A percentile compares a stretch with the other conserved stretches of the same genome.
Evolutionary conservation across 1,140 invertebrate species (phyloP).

Genomic region (Rhopalosiphum padi): DNA sequence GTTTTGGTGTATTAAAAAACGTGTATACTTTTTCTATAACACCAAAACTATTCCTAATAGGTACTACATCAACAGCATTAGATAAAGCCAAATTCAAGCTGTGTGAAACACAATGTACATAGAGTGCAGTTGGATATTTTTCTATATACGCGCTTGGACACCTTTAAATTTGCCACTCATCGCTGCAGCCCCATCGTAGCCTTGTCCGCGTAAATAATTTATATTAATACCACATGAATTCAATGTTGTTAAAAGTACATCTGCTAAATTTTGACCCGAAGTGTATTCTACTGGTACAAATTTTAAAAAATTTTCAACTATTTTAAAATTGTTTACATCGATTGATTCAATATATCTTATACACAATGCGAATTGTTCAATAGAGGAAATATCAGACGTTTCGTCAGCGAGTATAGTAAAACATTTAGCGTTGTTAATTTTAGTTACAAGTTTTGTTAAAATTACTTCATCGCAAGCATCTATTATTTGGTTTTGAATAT

Average conservation of each 20-base stretch:
- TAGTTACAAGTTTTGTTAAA: not conserved
- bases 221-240: conserved; percentile 60
- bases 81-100: conserved; percentile 52
- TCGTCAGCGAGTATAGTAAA: not conserved
- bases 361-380: not conserved
- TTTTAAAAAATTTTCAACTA: not conserved
- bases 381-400: not conserved
- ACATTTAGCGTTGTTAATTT: conserved; percentile 7
- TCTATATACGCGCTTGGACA: conserved; percentile 53
- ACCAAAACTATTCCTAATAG: conserved; percentile 51
- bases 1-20: conserved; percentile 49
- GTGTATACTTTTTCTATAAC: conserved; percentile 34
- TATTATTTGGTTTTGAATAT: not conserved
- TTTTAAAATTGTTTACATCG: no score
- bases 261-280: conserved; percentile 41
- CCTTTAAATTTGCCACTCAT: conserved; percentile 62
- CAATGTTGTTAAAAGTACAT: conserved; percentile 30
- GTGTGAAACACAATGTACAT: conserved; percentile 42
- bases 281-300: conserved; percentile 14
- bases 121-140: not conserved
- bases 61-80: conserved; percentile 40
- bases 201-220: conserved; percentile 61
- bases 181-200: conserved; percentile 62
- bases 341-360: not conserved
- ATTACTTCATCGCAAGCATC: conserved; percentile 3